A percentile compares a stretch with the other conserved stretches of the same genome.
Conservation (phyloP, 2,888 invertebrate genomes). For the Drosophila nr. medialis region DNA sequence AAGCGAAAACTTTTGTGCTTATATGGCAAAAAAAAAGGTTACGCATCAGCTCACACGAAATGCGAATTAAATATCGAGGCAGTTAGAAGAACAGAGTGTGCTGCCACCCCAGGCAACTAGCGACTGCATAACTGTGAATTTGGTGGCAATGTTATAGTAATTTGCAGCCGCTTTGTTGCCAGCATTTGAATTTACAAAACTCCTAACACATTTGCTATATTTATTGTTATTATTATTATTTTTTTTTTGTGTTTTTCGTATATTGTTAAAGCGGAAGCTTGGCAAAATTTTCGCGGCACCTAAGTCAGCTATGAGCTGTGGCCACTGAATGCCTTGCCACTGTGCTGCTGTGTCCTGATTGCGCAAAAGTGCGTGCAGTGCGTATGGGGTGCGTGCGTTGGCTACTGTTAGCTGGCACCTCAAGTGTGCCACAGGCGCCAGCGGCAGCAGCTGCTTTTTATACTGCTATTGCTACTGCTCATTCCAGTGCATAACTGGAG, state of each 20-base stretch:
- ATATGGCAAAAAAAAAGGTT: slow-evolving; percentile 68
- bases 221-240: slow-evolving; percentile 5
- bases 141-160: slow-evolving; percentile 38
- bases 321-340: slow-evolving; percentile 9
- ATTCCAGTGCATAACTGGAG: slow-evolving; percentile 77
- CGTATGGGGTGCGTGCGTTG: slow-evolving; percentile 54
- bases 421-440: slow-evolving; percentile 60
- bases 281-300: slow-evolving; percentile 15
- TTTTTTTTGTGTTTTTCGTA: slow-evolving; percentile 3
- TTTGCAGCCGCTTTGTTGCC: slow-evolving; percentile 50
- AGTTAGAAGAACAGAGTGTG: slow-evolving; percentile 8
- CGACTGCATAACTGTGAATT: slow-evolving; percentile 32
- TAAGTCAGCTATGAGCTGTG: slow-evolving; percentile 14
- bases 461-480: slow-evolving; percentile 40
- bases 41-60: slow-evolving; percentile 81
- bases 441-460: slow-evolving; percentile 11
- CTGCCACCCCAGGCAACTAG: background rate
- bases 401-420: slow-evolving; percentile 32
- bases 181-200: slow-evolving; percentile 47
- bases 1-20: slow-evolving; percentile 73
- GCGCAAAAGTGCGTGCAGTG: slow-evolving; percentile 77
- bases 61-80: slow-evolving; percentile 72
- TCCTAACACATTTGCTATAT: slow-evolving; percentile 8
- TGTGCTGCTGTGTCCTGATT: slow-evolving; percentile 59
- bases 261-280: slow-evolving; percentile 58